Percentiles rank a stretch among this genome's conserved stretches.
Conservation (phyloP, 1,140 invertebrate species). For the Drosophila sturtevanti region DNA sequence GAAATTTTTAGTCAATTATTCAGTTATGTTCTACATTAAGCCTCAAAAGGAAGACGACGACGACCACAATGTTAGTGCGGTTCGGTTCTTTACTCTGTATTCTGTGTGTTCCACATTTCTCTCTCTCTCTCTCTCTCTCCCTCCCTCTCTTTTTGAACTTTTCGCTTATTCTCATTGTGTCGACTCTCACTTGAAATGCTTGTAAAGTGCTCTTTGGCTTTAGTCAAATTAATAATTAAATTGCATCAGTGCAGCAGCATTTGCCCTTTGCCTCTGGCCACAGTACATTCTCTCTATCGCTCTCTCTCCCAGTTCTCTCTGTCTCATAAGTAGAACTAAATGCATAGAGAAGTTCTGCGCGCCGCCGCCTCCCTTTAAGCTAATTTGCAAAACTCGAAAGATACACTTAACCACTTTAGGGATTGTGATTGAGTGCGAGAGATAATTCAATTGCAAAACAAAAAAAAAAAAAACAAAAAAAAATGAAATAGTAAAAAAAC, state of each 20-base stretch:
- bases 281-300: not conserved
- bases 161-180: slow-evolving; percentile 39
- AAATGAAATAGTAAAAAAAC: not conserved
- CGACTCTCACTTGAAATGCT: slow-evolving; percentile 1
- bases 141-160: slow-evolving; percentile 25
- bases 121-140: too few species aligned
- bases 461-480: not conserved
- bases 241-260: not conserved
- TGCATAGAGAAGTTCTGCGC: not conserved
- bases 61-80: slow-evolving; percentile 12
- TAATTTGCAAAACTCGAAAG: slow-evolving; percentile 6
- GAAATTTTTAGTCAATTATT: slow-evolving; percentile 44
- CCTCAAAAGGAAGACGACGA: slow-evolving; percentile 39
- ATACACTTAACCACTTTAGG: slow-evolving; percentile 9
- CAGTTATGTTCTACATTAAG: slow-evolving; percentile 43
- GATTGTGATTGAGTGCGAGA: slow-evolving; percentile 8
- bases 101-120: slow-evolving; percentile 47
- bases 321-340: not conserved
- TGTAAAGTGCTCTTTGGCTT: not conserved
- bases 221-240: slow-evolving; percentile 46
- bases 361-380: not conserved
- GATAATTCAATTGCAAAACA: slow-evolving; percentile 7
- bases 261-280: slow-evolving; percentile 2
- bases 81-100: slow-evolving; percentile 18
- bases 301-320: too few species aligned